These are phyloP conservation scores for Phoxinus phoxinus DNA, from an alignment of 2,113 vertebrate genomes.

Conservation along the genomic window DNA sequence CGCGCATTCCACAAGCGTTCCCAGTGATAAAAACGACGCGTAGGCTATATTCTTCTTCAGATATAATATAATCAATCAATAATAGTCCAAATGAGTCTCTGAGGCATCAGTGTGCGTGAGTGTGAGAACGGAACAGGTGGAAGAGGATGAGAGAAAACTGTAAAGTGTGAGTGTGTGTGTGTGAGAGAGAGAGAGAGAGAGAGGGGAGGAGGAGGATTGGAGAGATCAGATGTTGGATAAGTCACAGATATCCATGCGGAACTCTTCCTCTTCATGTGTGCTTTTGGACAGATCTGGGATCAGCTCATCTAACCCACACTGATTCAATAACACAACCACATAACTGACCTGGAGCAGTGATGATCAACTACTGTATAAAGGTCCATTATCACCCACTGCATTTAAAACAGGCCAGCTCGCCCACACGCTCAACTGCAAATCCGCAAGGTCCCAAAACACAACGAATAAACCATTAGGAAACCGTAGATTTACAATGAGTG, in stretches of 20 bases:
- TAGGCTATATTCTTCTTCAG: background rate
- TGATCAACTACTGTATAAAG: background rate
- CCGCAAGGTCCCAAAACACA: no score
- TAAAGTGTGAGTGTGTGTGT: background rate
- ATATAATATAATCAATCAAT: no score
- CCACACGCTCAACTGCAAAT: background rate
- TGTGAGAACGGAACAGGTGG: background rate
- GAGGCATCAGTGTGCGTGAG: background rate
- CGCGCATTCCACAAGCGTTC: background rate
- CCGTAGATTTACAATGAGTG: background rate
- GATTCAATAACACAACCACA: background rate
- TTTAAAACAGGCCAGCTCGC: slow-evolving; percentile 13
- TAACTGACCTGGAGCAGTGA: background rate
- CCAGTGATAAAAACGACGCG: background rate
- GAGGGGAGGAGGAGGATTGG: slow-evolving; percentile 13
- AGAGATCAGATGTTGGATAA: slow-evolving; percentile 51
- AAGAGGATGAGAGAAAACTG: slow-evolving; percentile 4
- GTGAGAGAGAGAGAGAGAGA: slow-evolving; percentile 43
- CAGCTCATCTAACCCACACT: background rate
- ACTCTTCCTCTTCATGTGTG: slow-evolving; percentile 49
- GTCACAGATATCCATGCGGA: slow-evolving; percentile 43
- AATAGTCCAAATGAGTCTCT: background rate
- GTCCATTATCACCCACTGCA: background rate
- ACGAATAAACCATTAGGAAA: background rate
- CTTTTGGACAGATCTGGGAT: background rate